These are phyloP conservation scores for Metallyticus violacea DNA, from an alignment of 2,888 invertebrate genomes.

Conservation along the genomic window DNA sequence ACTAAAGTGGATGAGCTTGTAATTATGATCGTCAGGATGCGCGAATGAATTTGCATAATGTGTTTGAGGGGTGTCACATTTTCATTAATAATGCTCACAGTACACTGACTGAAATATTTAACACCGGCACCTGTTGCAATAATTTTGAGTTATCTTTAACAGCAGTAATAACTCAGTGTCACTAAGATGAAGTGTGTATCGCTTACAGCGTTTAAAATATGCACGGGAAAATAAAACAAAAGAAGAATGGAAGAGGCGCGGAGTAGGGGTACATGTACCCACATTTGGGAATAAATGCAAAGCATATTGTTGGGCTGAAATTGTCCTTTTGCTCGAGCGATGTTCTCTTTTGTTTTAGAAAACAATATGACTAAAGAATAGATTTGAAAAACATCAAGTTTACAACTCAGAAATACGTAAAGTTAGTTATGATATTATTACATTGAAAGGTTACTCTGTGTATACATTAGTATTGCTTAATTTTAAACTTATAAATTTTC, in stretches of 20 bases:
- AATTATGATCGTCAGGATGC: neutral
- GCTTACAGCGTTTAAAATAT: neutral
- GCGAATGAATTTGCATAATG: neutral
- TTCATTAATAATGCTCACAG: neutral
- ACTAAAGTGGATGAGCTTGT: neutral
- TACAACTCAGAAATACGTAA: no score
- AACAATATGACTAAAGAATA: no score
- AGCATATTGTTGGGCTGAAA: no score
- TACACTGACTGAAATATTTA: neutral
- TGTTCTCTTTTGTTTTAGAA: no score
- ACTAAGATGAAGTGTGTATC: neutral
- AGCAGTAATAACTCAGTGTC: neutral
- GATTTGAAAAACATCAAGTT: no score
- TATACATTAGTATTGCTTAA: no score
- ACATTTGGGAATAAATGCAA: no score
- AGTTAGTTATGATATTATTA: no score
- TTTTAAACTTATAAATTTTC: no score
- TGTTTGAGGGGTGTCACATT: neutral
- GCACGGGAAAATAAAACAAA: neutral
- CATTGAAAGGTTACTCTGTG: no score
- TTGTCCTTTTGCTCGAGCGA: no score
- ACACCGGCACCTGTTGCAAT: neutral
- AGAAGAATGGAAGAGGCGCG: neutral
- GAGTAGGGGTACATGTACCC: no score
- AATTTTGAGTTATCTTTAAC: neutral